Evolutionary conservation across 2,113 vertebrate genomes (phyloP).

Genomic region (Boleophthalmus pectinirostris): DNA sequence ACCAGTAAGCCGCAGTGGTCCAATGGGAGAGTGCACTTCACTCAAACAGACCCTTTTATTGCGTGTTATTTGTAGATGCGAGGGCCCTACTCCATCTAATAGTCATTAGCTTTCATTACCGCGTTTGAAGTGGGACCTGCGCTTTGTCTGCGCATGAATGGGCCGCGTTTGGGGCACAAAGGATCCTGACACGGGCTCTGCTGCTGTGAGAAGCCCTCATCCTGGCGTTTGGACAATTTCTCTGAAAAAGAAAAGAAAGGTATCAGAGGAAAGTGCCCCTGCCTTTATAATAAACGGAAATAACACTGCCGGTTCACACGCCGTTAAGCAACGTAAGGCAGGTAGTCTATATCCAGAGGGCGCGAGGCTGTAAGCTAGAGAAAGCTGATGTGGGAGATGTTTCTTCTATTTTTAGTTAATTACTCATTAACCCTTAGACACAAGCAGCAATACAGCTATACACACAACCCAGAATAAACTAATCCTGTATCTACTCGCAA

Average conservation of each 20-base stretch:
- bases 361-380: no score
- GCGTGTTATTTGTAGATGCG: conserved; percentile 79
- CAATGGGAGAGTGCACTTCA: conserved; percentile 53
- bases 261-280: conserved; percentile 37
- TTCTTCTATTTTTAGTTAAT: no score
- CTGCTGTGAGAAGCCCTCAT: conserved; percentile 41
- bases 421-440: no score
- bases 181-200: conserved; percentile 80
- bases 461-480: no score
- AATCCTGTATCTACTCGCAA: no score
- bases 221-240: conserved; percentile 1
- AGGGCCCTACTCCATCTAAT: conserved; percentile 82
- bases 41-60: conserved; percentile 73
- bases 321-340: background rate
- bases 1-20: conserved; percentile 32
- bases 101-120: conserved; percentile 94
- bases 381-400: no score
- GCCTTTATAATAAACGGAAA: conserved; percentile 78
- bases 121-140: conserved; percentile 85
- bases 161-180: conserved; percentile 79
- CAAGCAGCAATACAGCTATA: no score
- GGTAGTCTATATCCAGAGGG: no score
- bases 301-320: conserved; percentile 67
- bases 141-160: conserved; percentile 80
- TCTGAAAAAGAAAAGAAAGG: conserved; percentile 8